Conservation (phyloP, 2,797 vertebrate species). For the Eremophila alpestris region DNA sequence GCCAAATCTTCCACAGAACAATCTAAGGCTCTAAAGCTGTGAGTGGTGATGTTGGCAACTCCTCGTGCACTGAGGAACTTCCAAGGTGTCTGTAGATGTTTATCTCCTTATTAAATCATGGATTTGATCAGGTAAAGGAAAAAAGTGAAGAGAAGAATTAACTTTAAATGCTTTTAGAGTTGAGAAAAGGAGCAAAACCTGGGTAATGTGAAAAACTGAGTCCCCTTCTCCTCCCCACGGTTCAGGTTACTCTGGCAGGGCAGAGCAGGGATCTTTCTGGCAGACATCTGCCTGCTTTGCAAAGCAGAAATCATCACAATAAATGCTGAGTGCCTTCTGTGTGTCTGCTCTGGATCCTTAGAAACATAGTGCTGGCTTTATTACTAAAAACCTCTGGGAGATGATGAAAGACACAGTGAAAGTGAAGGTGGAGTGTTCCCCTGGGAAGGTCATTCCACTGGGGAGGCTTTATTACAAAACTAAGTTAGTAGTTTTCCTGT, state of each 20-base stretch:
- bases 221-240: rapidly evolving
- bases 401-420: neutral
- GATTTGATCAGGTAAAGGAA: neutral
- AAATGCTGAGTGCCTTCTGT: neutral
- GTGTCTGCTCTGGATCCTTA: neutral
- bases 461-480: neutral
- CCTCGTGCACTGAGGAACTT: rapidly evolving
- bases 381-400: neutral
- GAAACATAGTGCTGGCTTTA: neutral
- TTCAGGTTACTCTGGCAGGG: neutral
- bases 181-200: neutral
- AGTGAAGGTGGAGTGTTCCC: neutral
- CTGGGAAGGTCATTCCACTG: neutral
- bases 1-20: neutral
- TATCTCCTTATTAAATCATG: neutral
- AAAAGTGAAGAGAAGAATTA: neutral
- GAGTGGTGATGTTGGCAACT: neutral
- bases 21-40: neutral
- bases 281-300: neutral
- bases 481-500: neutral
- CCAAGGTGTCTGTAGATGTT: neutral
- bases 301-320: neutral
- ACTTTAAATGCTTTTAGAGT: neutral
- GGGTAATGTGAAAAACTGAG: neutral
- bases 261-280: neutral